Base-by-base conservation (phyloP, 2,113 vertebrate species). In the Ibidorhyncha struthersii region DNA sequence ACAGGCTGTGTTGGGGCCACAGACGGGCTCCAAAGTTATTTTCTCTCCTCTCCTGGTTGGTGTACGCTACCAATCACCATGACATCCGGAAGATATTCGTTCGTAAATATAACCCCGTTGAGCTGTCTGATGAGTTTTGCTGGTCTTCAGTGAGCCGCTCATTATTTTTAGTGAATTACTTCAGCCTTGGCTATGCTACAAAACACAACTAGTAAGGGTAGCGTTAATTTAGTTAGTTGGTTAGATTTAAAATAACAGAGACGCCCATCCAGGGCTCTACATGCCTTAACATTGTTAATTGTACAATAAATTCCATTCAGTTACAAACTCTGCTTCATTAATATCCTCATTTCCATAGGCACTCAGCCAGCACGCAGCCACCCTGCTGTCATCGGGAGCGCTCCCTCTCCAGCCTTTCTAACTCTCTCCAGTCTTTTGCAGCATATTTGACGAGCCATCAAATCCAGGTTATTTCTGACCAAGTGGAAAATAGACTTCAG, bases 131-230 rank as follows among this genome's bases (percentile, higher is more conserved):
- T 0, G 8, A 56, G 79, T 4, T 80, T 50, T 41, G 79, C 70
- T 95, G 92, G 56, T 87, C 88, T 55, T 82, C 85, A 40, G 55
- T 8, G 43, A 92, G 82, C 89, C 76, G 20, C 16, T 90, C 80
- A 21, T 90, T 94, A 92, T 91, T 94, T 95, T 91, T 84, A 71
- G 89, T 86, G 38, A 95, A 92, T 94, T 49, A 53, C 80, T 83
- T 26, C 0, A 41, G 94, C 89, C 63, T 62, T 73, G 74, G 71
- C 93, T 72, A 0, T 29, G 62, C 52, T 61, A 29, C 71, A 58
- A 32, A 72, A 88, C 85, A 45, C 55, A 87, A 26, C 58, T 47
- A 34, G 40, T 47, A 53, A 58, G 36, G 45, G 45, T 34, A 32
- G 53, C 2, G 1, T 62, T 92, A 40, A 78, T 45, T 70, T 49